These are phyloP conservation scores for Upupa epops DNA, from an alignment of 2,113 vertebrate genomes.

Conservation along the genomic window DNA sequence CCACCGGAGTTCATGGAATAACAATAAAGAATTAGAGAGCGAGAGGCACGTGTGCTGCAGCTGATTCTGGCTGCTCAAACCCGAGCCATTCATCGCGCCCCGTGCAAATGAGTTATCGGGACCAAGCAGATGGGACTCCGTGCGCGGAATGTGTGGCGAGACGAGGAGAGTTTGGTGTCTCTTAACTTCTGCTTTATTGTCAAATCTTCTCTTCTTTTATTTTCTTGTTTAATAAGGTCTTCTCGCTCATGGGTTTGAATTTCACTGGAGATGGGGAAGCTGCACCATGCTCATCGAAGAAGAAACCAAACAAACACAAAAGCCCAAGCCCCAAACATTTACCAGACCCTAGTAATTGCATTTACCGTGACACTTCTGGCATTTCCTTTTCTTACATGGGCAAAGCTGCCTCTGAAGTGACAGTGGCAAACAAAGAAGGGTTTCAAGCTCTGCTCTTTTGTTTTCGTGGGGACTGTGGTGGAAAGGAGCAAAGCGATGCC, in stretches of 20 bases:
- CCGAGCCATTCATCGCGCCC: conserved; percentile 69
- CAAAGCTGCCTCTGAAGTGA: background rate
- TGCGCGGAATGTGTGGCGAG: conserved; percentile 2
- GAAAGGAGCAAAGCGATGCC: background rate
- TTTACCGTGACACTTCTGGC: conserved; percentile 57
- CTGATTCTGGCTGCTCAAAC: conserved; percentile 73
- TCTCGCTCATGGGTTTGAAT: background rate
- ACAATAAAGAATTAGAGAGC: conserved; percentile 73
- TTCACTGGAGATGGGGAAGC: background rate
- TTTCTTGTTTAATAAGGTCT: background rate
- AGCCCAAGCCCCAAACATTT: background rate
- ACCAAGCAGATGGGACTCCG: conserved; percentile 45
- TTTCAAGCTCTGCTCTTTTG: background rate
- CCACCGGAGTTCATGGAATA: conserved; percentile 62
- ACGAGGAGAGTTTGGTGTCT: conserved; percentile 10
- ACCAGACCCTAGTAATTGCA: conserved; percentile 45
- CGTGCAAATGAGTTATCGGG: conserved; percentile 61
- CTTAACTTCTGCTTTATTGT: conserved; percentile 60
- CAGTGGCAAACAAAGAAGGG: background rate
- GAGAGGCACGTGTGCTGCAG: conserved; percentile 71
- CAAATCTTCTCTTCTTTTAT: background rate
- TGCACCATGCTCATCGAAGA: accelerated
- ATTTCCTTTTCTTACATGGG: conserved; percentile 21
- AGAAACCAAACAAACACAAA: conserved; percentile 30
- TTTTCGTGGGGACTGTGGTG: background rate